Evolutionary conservation across 2,113 vertebrate genomes (phyloP).

Genomic region (Indri indri): DNA sequence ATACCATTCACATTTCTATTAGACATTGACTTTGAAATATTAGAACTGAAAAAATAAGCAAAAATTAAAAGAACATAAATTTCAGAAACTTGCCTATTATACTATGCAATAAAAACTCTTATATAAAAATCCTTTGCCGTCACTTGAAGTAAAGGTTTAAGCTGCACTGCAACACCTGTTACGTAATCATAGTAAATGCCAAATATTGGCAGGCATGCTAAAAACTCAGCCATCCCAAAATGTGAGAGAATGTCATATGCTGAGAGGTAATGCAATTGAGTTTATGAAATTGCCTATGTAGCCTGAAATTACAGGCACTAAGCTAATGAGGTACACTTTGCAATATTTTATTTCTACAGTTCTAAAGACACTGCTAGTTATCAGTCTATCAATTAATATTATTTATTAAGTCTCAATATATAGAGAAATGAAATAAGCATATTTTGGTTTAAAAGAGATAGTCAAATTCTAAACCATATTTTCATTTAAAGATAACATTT

Average conservation of each 20-base stretch:
- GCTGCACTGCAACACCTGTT: neutral
- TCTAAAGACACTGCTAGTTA: neutral
- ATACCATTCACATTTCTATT: neutral
- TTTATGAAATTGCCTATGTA: constrained; percentile 3
- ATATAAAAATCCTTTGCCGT: neutral
- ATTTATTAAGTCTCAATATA: neutral
- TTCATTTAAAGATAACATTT: neutral
- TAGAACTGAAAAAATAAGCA: neutral
- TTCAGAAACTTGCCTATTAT: neutral
- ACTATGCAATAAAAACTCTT: neutral
- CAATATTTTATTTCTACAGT: constrained; percentile 3
- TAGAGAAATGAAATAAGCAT: neutral
- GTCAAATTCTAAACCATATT: neutral
- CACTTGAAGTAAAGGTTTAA: neutral
- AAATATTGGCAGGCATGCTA: neutral
- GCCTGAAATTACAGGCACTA: neutral
- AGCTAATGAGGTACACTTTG: neutral
- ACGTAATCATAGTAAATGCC: neutral
- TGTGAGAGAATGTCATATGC: neutral
- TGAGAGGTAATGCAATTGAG: neutral
- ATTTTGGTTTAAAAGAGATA: constrained; percentile 4
- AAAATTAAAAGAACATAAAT: neutral
- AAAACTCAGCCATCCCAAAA: neutral
- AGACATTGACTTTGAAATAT: neutral
- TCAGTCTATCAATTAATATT: neutral